These are phyloP conservation scores for Neodiprion lecontei DNA, from an alignment of 1,140 invertebrate genomes.

Conservation along the genomic window DNA sequence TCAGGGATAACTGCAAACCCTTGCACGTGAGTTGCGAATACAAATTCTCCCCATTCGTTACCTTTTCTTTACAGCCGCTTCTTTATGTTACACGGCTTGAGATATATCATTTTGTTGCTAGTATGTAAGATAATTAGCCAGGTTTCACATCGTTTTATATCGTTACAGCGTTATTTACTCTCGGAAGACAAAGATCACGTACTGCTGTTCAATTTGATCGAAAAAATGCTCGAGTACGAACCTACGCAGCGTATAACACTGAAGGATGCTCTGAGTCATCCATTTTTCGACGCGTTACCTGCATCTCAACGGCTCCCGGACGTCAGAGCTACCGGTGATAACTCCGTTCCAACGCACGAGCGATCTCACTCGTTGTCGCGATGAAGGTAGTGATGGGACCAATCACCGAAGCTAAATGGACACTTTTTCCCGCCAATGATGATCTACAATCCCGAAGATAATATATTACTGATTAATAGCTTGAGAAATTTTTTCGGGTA, in stretches of 20 bases:
- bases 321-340: slow-evolving; percentile 58
- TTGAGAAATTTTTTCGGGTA: not conserved
- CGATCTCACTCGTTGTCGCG: slow-evolving; percentile 70
- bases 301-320: slow-evolving; percentile 74
- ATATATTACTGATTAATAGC: not conserved
- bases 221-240: slow-evolving; percentile 97
- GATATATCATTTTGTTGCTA: not conserved
- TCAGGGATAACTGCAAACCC: slow-evolving; percentile 98
- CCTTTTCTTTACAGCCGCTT: not conserved
- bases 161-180: slow-evolving; percentile 87
- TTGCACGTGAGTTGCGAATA: slow-evolving; percentile 74
- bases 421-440: slow-evolving; percentile 37
- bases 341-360: slow-evolving; percentile 60
- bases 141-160: slow-evolving; percentile 20
- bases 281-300: slow-evolving; percentile 90
- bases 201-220: slow-evolving; percentile 93
- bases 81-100: not conserved
- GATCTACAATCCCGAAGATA: slow-evolving; percentile 1
- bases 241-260: slow-evolving; percentile 89
- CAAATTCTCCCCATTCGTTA: not conserved
- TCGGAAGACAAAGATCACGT: slow-evolving; percentile 89
- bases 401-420: slow-evolving; percentile 46
- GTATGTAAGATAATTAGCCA: slow-evolving; percentile 17
- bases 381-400: slow-evolving; percentile 64
- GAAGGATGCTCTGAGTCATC: slow-evolving; percentile 88